Conservation (phyloP, 1,140 invertebrate genomes). For the Hormaphis cornu region DNA sequence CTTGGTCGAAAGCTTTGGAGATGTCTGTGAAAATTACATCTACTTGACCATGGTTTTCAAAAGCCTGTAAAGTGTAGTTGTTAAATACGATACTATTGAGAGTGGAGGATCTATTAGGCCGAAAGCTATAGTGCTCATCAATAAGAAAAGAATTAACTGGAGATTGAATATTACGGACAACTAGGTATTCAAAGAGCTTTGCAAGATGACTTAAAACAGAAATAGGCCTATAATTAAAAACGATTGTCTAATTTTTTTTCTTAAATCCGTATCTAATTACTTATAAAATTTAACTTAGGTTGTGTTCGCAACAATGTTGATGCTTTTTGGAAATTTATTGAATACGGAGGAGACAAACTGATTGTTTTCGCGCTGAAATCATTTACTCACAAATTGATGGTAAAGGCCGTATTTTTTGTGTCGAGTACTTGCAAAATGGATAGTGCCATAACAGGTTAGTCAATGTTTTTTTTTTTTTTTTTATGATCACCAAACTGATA, state of each 20-base stretch:
- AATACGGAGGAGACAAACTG: not conserved
- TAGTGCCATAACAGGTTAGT: not conserved
- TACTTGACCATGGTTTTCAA: not conserved
- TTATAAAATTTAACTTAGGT: not conserved
- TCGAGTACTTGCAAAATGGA: conserved; percentile 7
- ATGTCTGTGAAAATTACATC: not conserved
- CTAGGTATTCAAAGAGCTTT: not conserved
- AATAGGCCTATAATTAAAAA: not conserved
- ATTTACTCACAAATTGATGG: not conserved
- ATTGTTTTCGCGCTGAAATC: not conserved
- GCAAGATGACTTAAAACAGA: not conserved
- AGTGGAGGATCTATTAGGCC: not conserved
- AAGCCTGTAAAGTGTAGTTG: not conserved
- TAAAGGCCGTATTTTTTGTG: not conserved
- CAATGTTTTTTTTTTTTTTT: no score
- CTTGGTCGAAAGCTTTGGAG: not conserved
- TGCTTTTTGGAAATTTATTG: conserved; percentile 10
- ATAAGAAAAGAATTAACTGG: not conserved
- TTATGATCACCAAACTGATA: no score
- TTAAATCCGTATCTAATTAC: no score
- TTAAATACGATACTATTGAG: not conserved
- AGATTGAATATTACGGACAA: not conserved
- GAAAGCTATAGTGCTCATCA: not conserved
- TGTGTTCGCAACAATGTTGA: not conserved
- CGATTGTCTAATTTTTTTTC: no score